Evolutionary conservation across 53 echinoderm and acorn worm genomes (phyloP).

Genomic region (Crossaster papposus): DNA sequence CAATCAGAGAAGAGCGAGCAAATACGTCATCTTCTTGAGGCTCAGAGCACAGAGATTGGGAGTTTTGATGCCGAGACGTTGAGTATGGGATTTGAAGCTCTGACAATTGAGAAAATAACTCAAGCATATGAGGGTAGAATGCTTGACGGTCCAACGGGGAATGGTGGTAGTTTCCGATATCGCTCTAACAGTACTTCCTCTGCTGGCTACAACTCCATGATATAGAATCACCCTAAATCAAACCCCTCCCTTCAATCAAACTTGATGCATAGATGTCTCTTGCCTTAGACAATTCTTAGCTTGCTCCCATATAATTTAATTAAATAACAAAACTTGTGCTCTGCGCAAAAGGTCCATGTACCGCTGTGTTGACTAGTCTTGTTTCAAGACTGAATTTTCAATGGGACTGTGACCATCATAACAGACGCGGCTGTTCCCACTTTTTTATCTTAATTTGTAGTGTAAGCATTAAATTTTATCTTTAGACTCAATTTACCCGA

Average conservation of each 20-base stretch:
- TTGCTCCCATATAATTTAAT: no score
- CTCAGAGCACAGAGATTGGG: slow-evolving; percentile 71
- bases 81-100: slow-evolving; percentile 70
- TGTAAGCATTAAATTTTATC: neutral
- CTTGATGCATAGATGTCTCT: neutral
- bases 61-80: slow-evolving; percentile 79
- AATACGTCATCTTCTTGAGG: slow-evolving; percentile 77
- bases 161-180: slow-evolving; percentile 63
- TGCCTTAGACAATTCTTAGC: no score
- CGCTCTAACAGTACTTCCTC: slow-evolving; percentile 87
- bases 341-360: neutral
- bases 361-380: neutral
- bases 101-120: slow-evolving; percentile 85
- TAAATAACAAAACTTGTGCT: no score
- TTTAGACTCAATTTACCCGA: neutral
- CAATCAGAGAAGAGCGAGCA: slow-evolving; percentile 76
- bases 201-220: slow-evolving; percentile 67
- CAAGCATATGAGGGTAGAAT: slow-evolving; percentile 69
- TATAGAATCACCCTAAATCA: slow-evolving; percentile 18
- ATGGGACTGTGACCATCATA: neutral
- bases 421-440: neutral
- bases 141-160: slow-evolving; percentile 48
- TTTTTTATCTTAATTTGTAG: neutral
- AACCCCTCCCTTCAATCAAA: neutral
- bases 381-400: neutral